These are phyloP conservation scores for Pteronotus mesoamericanus DNA, from an alignment of 2,797 vertebrate genomes.

Conservation along the genomic window DNA sequence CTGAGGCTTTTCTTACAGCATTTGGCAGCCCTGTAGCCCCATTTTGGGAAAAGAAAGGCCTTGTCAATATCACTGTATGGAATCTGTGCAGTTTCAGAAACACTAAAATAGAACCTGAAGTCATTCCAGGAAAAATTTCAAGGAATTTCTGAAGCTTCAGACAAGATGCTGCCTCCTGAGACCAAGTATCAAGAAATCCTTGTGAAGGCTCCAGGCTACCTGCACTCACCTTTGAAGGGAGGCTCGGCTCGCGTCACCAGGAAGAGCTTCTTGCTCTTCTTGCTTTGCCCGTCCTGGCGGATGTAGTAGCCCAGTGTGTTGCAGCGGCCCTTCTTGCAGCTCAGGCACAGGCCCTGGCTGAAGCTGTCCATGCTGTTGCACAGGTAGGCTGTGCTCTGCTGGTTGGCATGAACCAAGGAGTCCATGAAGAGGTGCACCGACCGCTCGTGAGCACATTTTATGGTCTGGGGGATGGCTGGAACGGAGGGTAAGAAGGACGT, in stretches of 20 bases:
- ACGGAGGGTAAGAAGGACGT: background rate
- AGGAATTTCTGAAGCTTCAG: background rate
- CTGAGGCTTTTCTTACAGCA: background rate
- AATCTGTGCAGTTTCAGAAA: background rate
- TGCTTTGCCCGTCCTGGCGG: constrained; percentile 72
- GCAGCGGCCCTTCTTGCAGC: constrained; percentile 90
- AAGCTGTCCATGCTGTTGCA: constrained; percentile 90
- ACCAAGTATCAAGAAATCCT: too few relatives aligned
- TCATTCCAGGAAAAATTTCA: background rate
- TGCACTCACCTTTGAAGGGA: constrained; percentile 91
- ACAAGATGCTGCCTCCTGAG: accelerated
- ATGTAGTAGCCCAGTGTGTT: constrained; percentile 92
- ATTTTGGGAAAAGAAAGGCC: background rate
- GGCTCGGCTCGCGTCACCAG: constrained; percentile 87
- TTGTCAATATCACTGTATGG: background rate
- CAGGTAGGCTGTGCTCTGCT: constrained; percentile 90
- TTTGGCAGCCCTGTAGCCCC: background rate
- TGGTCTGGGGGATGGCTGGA: constrained; percentile 85
- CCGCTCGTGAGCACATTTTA: constrained; percentile 95
- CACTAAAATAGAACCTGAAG: background rate
- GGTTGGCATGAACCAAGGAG: constrained; percentile 88
- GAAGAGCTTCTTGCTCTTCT: constrained; percentile 87
- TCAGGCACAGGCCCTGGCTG: constrained; percentile 90
- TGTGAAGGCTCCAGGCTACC: accelerated
- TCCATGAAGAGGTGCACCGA: constrained; percentile 95